Evolutionary conservation across 2,888 invertebrate genomes (phyloP), one percentile per base, ranked within the genome.

Genomic region (Microctonus brassicae): DNA sequence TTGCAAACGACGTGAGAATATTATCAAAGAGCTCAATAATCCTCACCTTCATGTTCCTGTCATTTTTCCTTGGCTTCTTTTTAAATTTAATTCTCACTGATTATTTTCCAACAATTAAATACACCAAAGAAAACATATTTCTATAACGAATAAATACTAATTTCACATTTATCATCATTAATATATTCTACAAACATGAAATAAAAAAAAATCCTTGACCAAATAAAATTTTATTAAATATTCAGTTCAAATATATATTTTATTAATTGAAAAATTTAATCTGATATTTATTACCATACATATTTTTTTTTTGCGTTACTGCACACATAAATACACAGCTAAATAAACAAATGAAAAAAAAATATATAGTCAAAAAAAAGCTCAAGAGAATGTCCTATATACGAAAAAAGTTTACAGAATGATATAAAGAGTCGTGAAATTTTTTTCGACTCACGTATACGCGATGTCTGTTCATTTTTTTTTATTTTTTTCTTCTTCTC

Each of bases 381-480:
- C 3, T 52, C n/a, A 24, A 17, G 33, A 55, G 22, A 64, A 69
- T 63, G 42, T 61, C 55, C 13, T 33, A 53, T 13, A n/a, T n/a
- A n/a, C n/a, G n/a, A 39, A 60, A 61, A 57, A 62, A 61, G 53
- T 62, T 57, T 42, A 20, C n/a, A n/a, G 20, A 58, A 53, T 47
- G 47, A 13, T 20, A 11, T 20, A 34, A 36, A 57, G 26, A 42
- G 39, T 47, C 1, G 13, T 17, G 20, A 29, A 69, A 60, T 57
- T 55, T 64, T 69, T 68, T 53, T 63, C 60, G 36, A 47, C 69
- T 53, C 61, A 61, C 62, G 69, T 65, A 65, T 60, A 26, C 58
- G 65, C n/a, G n/a, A n/a, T n/a, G n/a, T n/a, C 53, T 65, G 64
- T 57, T 55, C 69, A 65, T 64, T 63, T 58, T 60, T 55, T 60